Base-by-base conservation (phyloP, 2,888 invertebrate species). In the Thalpophila matura region DNA sequence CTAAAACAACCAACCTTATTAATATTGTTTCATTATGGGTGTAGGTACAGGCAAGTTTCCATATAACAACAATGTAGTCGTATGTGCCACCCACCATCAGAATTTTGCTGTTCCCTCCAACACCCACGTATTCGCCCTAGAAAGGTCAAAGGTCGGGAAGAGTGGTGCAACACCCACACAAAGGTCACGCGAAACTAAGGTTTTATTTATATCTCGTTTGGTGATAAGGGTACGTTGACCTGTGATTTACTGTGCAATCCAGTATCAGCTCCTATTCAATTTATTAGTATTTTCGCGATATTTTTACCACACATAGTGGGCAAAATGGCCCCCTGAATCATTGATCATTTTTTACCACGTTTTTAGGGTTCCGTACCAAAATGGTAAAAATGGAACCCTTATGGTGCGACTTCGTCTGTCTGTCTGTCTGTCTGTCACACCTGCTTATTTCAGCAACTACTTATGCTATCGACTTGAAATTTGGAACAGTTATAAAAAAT, bases 151-250 rank as follows among this genome's bases (percentile, higher is more conserved):
- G 79, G 51, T 76, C 61, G 59, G 1, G 27, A 26, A 37, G 37
- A 63, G 49, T 51, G 43, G 60, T 61, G 42, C 40, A 57, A 58
- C 38, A 56, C 75, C 70, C 46, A 69, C 73, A 51, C 43, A 73
- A 76, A 79, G 79, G 79, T 79, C 77, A 73, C 47, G 65, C 47
- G 31, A 59, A 73, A 49, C 58, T 61, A 50, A 46, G 60, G 45
- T 54, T 68, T 66, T 77, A 79, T 77, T 79, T 73, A 76, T 77
- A 66, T 50, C 45, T 43, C 31, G 54, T 53, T 68, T 58, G 24
- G 47, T 72, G 75, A 64, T 78, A 62, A 60, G 40, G 53, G 37
- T 51, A 26, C 60, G 57, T 47, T 63, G 55, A 60, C 46, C 54
- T 56, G 42, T 60, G 38, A 29, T 43, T 46, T 66, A 29, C 57